Base-by-base conservation (phyloP, 2,888 invertebrate genomes). In the Ceramica pisi region DNA sequence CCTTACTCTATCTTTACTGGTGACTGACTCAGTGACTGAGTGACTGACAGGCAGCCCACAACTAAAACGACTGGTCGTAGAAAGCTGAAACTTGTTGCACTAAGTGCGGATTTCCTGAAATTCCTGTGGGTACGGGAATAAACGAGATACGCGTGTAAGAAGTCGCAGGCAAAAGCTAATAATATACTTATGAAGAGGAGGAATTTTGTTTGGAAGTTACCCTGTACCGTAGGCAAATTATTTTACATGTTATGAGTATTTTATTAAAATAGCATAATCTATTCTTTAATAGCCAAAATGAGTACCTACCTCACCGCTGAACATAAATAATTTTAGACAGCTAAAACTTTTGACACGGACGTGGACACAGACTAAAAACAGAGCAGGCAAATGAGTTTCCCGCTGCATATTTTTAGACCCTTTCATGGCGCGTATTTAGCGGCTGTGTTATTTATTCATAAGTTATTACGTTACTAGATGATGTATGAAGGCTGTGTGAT, bases 401-500 rank as follows among this genome's bases (percentile, higher is more conserved):
- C 64, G 19, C 56, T 50, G 51, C 55, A 72, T 68, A 77, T 72
- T 79, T 79, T 77, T 80, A 77, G 65, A 48, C 61, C 72, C 61
- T 71, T 76, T 61, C 53, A 72, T 46, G 55, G 48, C 63, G 35
- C 57, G 46, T 80, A 79, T 79, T 79, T 77, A 77, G 62, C 50
- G 38, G 38, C 68, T 67, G 31, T 59, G 72, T 79, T 80, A 83
- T 80, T 83, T 80, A 83, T 84, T 82, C 78, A 80, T 82, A 80
- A 82, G 80, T 75, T 82, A 83, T 82, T 80, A 72, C 71, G 77
- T 80, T 73, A 71, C 46, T 51, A 56, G 72, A 77, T 83, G 84
- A 83, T 84, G 83, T 77, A 84, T 73, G 82, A 84, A 53, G 65
- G 65, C 16, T 61, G 50, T 68, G 69, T 84, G 84, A 83, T 78